These are phyloP conservation scores for Phrixothrix hirtus DNA, from an alignment of 2,888 invertebrate species.

Conservation along the genomic window DNA sequence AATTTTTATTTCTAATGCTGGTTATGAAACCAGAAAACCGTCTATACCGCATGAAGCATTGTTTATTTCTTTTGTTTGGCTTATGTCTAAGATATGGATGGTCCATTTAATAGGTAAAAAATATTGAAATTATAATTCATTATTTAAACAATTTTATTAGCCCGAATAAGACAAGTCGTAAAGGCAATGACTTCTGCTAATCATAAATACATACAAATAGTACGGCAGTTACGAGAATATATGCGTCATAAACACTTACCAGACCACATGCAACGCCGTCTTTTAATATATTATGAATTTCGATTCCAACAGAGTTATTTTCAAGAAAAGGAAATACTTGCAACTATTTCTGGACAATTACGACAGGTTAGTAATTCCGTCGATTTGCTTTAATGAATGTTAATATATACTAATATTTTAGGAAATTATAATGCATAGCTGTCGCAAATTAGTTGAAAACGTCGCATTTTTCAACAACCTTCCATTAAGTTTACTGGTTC, in stretches of 20 bases:
- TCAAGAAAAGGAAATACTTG: constrained; percentile 60
- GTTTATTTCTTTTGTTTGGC: constrained; percentile 42
- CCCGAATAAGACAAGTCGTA: constrained; percentile 45
- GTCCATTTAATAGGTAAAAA: constrained; percentile 39
- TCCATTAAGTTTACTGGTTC: constrained; percentile 56
- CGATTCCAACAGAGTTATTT: constrained; percentile 63
- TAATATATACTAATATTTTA: too few species aligned
- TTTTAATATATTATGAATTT: constrained; percentile 63
- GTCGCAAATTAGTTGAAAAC: constrained; percentile 60
- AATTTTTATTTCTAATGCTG: constrained; percentile 39
- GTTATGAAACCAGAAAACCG: constrained; percentile 39
- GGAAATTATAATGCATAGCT: constrained; percentile 61
- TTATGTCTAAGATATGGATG: constrained; percentile 39
- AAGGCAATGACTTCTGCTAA: constrained; percentile 53
- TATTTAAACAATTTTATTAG: constrained; percentile 7
- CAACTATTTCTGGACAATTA: constrained; percentile 60
- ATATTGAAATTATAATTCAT: neutral
- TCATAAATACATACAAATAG: constrained; percentile 59
- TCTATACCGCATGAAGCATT: constrained; percentile 35
- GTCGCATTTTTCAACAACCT: constrained; percentile 61
- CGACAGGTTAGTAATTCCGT: too few species aligned
- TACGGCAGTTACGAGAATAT: constrained; percentile 62
- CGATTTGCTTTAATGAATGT: too few species aligned
- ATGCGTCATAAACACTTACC: constrained; percentile 64
- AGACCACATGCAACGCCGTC: constrained; percentile 57